Conservation (phyloP, 1,140 invertebrate genomes). For the Hycleus phaleratus region DNA sequence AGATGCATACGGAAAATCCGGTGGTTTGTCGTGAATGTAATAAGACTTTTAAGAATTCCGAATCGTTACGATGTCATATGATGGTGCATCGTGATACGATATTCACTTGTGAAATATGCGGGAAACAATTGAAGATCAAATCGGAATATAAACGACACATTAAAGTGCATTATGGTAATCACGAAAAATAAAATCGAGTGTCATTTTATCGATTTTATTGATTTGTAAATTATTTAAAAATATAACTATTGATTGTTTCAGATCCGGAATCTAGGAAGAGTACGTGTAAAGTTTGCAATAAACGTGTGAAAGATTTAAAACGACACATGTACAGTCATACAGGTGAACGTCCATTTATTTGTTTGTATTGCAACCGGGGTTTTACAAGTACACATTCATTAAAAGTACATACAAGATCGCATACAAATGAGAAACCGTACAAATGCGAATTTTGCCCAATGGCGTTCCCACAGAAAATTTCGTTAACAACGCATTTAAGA, state of each 20-base stretch:
- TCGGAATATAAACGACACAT: slow-evolving; percentile 28
- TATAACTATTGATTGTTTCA: slow-evolving; percentile 5
- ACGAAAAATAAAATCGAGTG: no score
- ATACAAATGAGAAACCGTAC: slow-evolving; percentile 32
- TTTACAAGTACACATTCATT: slow-evolving; percentile 26
- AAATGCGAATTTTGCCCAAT: slow-evolving; percentile 25
- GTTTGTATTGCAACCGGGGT: slow-evolving; percentile 30
- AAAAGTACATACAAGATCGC: slow-evolving; percentile 29
- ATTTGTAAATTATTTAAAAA: no score
- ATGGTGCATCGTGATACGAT: slow-evolving; percentile 21
- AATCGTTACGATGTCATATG: slow-evolving; percentile 27
- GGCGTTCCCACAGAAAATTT: slow-evolving; percentile 31
- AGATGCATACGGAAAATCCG: slow-evolving; percentile 24
- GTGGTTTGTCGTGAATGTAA: slow-evolving; percentile 25
- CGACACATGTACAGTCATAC: slow-evolving; percentile 31
- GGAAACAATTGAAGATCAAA: slow-evolving; percentile 25
- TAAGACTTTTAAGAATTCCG: slow-evolving; percentile 28
- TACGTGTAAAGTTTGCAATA: slow-evolving; percentile 27
- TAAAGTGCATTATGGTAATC: slow-evolving; percentile 23
- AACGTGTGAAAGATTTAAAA: slow-evolving; percentile 25
- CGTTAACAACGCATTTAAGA: slow-evolving; percentile 27
- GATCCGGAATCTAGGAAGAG: slow-evolving; percentile 28
- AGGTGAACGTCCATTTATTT: slow-evolving; percentile 30
- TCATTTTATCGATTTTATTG: no score
- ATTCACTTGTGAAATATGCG: slow-evolving; percentile 30